A percentile compares a stretch with the other conserved stretches of the same genome.
phyloP scores from a whole-genome alignment of 2,888 invertebrate species.

The Folsomia candida region DNA sequence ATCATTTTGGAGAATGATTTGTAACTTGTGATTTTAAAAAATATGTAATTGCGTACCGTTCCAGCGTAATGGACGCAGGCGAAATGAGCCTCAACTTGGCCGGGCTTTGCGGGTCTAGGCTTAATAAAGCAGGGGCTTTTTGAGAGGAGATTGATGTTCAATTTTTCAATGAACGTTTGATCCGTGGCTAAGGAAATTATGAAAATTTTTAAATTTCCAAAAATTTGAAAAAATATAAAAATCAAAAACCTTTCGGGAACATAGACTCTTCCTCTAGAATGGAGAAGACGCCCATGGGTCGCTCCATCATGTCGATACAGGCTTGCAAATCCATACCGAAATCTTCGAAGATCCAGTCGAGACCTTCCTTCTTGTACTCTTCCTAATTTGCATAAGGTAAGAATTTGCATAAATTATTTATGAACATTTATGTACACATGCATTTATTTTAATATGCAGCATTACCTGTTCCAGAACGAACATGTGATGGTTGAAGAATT shows the following conservation, averaged over 20 bases:
- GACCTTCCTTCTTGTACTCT: constrained; percentile 95
- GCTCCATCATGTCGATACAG: constrained; percentile 98
- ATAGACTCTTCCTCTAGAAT: constrained; percentile 99
- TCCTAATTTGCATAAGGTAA: no score
- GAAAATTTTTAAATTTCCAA: no score
- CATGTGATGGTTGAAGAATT: constrained; percentile 97
- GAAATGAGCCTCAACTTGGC: constrained; percentile 62
- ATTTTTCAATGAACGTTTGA: constrained; percentile 95
- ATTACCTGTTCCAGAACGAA: constrained; percentile 85
- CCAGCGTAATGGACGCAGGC: constrained; percentile 62
- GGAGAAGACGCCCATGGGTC: constrained; percentile 99
- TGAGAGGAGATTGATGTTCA: constrained; percentile 98
- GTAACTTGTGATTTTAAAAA: no score
- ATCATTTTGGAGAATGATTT: no score
- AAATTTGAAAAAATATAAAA: no score
- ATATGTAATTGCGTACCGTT: constrained; percentile 53
- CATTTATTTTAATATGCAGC: no score
- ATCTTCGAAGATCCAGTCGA: constrained; percentile 97
- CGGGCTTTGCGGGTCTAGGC: constrained; percentile 96
- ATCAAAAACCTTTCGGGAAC: constrained; percentile 99
- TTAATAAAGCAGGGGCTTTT: constrained; percentile 96
- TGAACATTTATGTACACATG: no score
- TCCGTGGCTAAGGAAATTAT: no score
- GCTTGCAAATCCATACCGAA: constrained; percentile 98
- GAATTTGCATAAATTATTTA: no score